Percentiles rank a stretch among this genome's conserved stretches.
Conservation (phyloP, 2,888 invertebrate species). For the Euzetes globulus region DNA sequence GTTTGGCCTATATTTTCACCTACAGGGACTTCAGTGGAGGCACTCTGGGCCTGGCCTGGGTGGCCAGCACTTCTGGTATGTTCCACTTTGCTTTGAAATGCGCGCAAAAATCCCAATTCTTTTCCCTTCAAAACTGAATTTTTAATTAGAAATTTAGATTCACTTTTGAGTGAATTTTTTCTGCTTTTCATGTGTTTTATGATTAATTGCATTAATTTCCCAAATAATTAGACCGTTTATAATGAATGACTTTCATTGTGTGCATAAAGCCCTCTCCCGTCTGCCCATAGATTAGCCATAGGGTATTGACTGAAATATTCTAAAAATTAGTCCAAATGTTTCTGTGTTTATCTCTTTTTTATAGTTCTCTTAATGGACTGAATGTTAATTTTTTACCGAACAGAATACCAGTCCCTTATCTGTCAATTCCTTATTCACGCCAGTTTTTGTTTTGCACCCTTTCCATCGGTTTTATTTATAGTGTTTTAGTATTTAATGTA, state of each 20-base stretch:
- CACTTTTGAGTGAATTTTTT: not conserved
- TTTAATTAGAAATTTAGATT: too few relatives aligned
- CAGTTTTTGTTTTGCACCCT: not conserved
- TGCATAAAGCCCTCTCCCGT: not conserved
- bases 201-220: not conserved
- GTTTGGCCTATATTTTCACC: conserved; percentile 98
- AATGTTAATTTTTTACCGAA: not conserved
- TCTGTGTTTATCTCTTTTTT: not conserved
- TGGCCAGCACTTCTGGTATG: conserved; percentile 73
- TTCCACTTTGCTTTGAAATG: too few relatives aligned
- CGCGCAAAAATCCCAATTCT: too few relatives aligned
- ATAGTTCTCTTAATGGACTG: not conserved
- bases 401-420: not conserved
- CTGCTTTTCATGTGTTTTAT: not conserved
- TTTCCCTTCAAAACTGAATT: too few relatives aligned
- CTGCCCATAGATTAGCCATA: not conserved
- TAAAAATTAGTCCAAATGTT: not conserved
- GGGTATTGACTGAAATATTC: not conserved
- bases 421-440: not conserved
- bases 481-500: not conserved
- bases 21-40: conserved; percentile 96
- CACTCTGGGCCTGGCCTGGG: conserved; percentile 97
- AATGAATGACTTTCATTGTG: not conserved
- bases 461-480: not conserved
- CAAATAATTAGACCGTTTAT: conserved; percentile 15